Conservation (phyloP, 2,797 vertebrate genomes). For the Protonibea diacanthus region DNA sequence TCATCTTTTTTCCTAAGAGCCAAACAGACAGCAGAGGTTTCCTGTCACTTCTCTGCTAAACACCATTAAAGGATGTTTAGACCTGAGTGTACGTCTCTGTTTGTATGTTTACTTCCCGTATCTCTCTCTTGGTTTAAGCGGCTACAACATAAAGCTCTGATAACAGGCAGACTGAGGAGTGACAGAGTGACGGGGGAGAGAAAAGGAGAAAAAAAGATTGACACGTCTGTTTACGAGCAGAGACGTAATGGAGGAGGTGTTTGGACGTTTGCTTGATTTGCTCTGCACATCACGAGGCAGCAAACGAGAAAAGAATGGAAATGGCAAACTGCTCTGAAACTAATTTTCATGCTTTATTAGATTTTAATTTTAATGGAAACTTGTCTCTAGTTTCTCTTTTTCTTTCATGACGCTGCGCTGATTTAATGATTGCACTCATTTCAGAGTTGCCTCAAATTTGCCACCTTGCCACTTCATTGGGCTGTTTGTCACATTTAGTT, state of each 20-base stretch:
- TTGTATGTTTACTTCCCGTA: constrained; percentile 45
- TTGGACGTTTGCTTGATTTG: neutral
- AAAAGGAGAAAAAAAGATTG: neutral
- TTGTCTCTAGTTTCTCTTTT: no score
- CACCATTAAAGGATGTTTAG: constrained; percentile 18
- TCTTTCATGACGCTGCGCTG: neutral
- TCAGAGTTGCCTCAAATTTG: neutral
- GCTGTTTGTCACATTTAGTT: neutral
- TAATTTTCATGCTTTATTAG: constrained; percentile 6
- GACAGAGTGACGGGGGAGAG: neutral
- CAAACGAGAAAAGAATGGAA: neutral
- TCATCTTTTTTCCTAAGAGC: neutral
- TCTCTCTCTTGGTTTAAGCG: constrained; percentile 35
- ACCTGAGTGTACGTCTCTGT: neutral
- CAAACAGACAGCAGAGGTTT: neutral
- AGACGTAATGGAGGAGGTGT: neutral
- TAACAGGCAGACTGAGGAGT: constrained; percentile 32
- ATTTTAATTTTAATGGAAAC: neutral
- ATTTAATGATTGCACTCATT: neutral
- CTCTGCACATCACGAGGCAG: neutral
- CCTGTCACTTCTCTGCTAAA: neutral
- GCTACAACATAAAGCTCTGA: constrained; percentile 21
- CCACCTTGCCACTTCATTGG: neutral
- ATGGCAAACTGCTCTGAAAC: neutral
- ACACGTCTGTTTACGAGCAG: neutral